phyloP scores from a whole-genome alignment of 2,113 vertebrate species.

The Aythya baeri region DNA sequence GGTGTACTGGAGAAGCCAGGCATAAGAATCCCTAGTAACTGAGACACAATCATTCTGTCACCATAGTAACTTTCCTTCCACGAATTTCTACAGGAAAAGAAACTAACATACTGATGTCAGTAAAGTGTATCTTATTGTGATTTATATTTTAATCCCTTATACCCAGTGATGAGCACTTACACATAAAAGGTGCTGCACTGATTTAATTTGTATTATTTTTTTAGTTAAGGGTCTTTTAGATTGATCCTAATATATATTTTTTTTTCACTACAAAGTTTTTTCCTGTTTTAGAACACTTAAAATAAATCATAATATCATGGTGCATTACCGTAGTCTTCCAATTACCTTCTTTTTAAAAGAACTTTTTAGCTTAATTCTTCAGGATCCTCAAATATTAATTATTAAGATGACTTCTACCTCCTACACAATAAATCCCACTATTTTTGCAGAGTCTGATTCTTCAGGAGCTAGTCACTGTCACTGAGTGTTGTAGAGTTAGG shows the following conservation, averaged over 20 bases:
- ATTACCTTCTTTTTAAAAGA: neutral
- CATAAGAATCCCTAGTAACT: neutral
- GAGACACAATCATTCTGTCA: slow-evolving; percentile 22
- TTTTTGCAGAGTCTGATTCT: neutral
- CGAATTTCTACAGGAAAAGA: neutral
- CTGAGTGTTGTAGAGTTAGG: neutral
- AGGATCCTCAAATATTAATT: neutral
- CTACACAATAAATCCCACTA: neutral
- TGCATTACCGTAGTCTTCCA: neutral
- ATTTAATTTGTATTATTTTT: neutral
- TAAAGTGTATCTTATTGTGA: neutral
- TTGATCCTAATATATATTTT: neutral
- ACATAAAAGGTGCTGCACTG: neutral
- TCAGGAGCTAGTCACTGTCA: neutral
- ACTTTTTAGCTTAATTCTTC: neutral
- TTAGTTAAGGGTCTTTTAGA: neutral
- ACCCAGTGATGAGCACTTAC: neutral
- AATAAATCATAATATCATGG: neutral
- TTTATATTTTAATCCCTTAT: neutral
- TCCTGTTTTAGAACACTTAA: neutral
- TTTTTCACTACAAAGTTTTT: neutral
- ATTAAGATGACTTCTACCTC: neutral
- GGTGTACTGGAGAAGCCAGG: neutral
- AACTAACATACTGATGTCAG: neutral
- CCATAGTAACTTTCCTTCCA: slow-evolving; percentile 46